These are phyloP conservation scores for Tauraco hartlaubi DNA, from an alignment of 2,797 vertebrate genomes.

Conservation along the genomic window DNA sequence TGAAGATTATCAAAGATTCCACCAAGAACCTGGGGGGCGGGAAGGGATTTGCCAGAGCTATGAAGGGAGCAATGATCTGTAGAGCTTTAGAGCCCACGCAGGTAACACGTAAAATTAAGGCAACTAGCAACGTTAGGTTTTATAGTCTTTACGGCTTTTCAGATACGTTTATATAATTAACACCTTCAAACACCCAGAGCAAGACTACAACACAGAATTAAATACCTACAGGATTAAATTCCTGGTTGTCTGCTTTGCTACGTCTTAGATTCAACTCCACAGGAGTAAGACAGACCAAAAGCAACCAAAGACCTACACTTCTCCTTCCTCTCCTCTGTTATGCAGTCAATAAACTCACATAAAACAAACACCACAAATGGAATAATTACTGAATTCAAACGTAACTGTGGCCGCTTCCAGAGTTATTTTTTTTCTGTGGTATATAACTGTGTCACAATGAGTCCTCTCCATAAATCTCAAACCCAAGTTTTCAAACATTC, in stretches of 20 bases:
- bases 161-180: not conserved
- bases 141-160: not conserved
- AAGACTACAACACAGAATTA: not conserved
- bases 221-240: not conserved
- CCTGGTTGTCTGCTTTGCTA: not conserved
- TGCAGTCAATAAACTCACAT: not conserved
- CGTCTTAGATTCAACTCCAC: not conserved
- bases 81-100: not conserved
- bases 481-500: slow-evolving; percentile 14
- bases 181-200: not conserved
- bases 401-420: not conserved
- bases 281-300: not conserved
- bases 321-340: not conserved
- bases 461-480: not conserved
- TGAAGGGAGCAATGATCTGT: not conserved
- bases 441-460: not conserved
- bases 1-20: not conserved
- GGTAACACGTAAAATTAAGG: not conserved
- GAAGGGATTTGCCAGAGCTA: not conserved
- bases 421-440: not conserved
- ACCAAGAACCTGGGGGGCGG: not conserved
- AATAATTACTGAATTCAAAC: not conserved
- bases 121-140: not conserved
- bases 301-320: not conserved
- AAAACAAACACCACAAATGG: not conserved